Conservation (phyloP, 1,140 invertebrate genomes). For the Sweltsa coloradensis region DNA sequence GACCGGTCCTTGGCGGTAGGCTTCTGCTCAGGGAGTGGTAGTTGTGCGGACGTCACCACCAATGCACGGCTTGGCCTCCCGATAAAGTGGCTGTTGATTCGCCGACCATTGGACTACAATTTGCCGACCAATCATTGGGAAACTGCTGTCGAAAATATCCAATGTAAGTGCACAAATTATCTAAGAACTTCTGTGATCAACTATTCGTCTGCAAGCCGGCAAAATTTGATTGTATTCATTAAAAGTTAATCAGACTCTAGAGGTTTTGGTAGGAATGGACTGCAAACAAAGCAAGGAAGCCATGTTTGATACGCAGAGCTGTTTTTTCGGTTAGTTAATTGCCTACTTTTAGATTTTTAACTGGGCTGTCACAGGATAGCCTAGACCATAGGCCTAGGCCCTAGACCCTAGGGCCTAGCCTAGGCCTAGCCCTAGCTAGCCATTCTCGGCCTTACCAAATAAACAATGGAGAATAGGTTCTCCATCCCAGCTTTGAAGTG, state of each 20-base stretch:
- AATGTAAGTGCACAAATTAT: constrained; percentile 70
- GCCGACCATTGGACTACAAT: constrained; percentile 22
- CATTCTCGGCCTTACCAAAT: no score
- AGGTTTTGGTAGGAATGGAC: not conserved
- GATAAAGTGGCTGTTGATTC: constrained; percentile 28
- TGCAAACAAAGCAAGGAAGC: constrained; percentile 21
- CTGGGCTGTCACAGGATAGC: no score
- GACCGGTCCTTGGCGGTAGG: constrained; percentile 14
- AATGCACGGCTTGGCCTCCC: constrained; percentile 26
- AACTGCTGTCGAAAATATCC: constrained; percentile 54
- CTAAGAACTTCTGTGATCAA: constrained; percentile 28
- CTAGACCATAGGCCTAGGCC: no score
- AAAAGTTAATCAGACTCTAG: constrained; percentile 1
- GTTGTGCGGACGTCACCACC: constrained; percentile 23
- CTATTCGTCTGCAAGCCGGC: constrained; percentile 6
- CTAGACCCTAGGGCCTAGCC: no score
- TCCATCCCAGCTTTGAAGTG: no score
- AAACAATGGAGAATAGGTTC: no score
- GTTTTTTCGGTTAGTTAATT: constrained; percentile 8
- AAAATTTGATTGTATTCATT: constrained; percentile 10
- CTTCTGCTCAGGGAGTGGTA: constrained; percentile 16
- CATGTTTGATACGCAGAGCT: constrained; percentile 22
- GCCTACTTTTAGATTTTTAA: no score
- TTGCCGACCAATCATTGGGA: constrained; percentile 52
- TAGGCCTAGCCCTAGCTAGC: no score